Evolutionary conservation across 2,113 vertebrate genomes (phyloP).

Genomic region (Cacatua alba): DNA sequence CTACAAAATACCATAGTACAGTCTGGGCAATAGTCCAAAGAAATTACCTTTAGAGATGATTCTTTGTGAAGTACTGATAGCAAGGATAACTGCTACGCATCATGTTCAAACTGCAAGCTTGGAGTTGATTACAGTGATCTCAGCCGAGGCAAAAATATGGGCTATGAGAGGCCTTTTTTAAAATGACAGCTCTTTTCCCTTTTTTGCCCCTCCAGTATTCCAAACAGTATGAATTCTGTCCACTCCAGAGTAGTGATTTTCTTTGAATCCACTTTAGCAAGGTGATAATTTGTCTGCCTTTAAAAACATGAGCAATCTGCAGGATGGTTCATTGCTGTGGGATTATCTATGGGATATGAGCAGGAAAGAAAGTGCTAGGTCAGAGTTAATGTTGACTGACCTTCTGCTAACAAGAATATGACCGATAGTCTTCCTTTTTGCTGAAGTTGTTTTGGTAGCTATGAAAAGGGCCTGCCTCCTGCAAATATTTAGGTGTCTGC

Average conservation of each 20-base stretch:
- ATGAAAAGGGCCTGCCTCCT: background rate
- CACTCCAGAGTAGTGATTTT: background rate
- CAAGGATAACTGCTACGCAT: background rate
- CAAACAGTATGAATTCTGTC: background rate
- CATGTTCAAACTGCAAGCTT: background rate
- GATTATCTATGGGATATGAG: background rate
- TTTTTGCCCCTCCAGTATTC: background rate
- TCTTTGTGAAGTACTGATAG: background rate
- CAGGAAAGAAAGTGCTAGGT: background rate
- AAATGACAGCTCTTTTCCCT: background rate
- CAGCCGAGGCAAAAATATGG: background rate
- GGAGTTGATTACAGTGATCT: background rate
- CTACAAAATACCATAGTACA: background rate
- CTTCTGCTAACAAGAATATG: background rate
- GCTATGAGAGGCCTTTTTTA: background rate
- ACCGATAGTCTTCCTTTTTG: background rate
- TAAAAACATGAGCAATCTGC: background rate
- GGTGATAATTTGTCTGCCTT: background rate
- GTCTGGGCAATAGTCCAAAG: background rate
- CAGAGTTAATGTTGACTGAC: background rate
- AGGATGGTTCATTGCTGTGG: background rate
- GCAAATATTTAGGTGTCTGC: conserved; percentile 17
- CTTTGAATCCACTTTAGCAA: background rate
- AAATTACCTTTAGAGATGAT: background rate
- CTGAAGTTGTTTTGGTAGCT: background rate